phyloP scores from a whole-genome alignment of 2,797 vertebrate genomes.

The Prionace glauca region DNA sequence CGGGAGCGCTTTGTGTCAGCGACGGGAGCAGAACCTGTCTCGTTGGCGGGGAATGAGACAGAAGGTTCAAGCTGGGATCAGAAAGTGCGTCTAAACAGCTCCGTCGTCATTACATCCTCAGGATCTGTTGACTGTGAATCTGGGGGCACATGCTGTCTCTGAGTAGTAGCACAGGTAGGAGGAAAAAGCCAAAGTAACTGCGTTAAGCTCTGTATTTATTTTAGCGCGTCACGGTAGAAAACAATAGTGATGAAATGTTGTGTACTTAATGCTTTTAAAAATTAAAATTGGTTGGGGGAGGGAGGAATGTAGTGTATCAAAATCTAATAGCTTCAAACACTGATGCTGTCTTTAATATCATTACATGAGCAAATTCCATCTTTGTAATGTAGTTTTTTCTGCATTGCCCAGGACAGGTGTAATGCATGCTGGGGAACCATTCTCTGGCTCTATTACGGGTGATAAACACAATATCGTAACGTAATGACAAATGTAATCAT shows the following conservation, averaged over 20 bases:
- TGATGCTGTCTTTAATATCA: slow-evolving; percentile 1
- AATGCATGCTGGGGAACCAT: background rate
- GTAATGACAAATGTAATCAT: slow-evolving; percentile 5
- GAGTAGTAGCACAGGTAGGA: background rate
- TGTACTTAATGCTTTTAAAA: background rate
- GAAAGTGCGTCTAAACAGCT: background rate
- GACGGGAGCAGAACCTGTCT: background rate
- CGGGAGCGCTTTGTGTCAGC: background rate
- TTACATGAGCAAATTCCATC: background rate
- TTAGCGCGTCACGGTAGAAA: background rate
- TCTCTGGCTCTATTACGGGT: too few relatives aligned
- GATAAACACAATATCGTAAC: background rate
- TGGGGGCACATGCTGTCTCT: background rate
- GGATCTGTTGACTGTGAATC: background rate
- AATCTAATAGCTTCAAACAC: background rate
- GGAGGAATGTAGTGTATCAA: background rate
- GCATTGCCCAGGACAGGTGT: background rate
- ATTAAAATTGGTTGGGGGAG: background rate
- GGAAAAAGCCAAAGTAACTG: background rate
- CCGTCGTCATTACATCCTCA: background rate
- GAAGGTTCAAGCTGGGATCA: background rate
- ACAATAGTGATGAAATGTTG: background rate
- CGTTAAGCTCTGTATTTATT: background rate
- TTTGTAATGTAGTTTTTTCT: background rate
- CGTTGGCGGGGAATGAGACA: background rate